phyloP scores from a whole-genome alignment of 2,113 vertebrate species.

The Galeopterus variegatus region DNA sequence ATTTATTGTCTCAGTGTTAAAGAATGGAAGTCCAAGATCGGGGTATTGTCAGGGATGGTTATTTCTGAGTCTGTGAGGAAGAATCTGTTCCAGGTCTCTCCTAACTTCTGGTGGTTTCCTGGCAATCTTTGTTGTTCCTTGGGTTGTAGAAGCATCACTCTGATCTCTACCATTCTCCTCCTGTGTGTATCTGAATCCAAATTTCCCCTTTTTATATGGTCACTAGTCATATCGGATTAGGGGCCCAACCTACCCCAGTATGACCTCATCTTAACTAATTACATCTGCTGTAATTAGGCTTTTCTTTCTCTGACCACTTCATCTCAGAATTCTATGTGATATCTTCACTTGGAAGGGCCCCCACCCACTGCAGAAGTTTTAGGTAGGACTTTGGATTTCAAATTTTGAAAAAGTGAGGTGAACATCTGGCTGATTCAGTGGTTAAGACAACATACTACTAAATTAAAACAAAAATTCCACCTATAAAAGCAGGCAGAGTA shows the following conservation, averaged over 20 bases:
- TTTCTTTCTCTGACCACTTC: not conserved
- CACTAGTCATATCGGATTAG: not conserved
- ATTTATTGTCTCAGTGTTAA: not conserved
- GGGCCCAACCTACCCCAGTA: too few relatives aligned
- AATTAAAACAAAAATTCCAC: not conserved
- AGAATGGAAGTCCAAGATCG: not conserved
- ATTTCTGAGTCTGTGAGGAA: not conserved
- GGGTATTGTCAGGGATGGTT: not conserved
- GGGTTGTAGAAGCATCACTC: not conserved
- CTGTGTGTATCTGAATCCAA: not conserved
- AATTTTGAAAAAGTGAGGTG: not conserved
- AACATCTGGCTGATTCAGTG: not conserved
- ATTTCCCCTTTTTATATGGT: not conserved
- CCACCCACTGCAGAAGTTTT: too few relatives aligned
- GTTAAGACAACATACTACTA: not conserved
- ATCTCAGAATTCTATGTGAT: accelerated
- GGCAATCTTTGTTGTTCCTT: not conserved
- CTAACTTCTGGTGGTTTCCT: not conserved
- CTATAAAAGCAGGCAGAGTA: not conserved
- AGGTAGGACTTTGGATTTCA: not conserved
- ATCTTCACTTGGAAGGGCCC: not conserved
- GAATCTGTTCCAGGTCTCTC: not conserved
- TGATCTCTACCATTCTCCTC: not conserved
- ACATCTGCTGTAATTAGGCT: not conserved
- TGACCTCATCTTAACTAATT: not conserved